Conservation (phyloP, 30 jellyfish, hydroid and myxozoan species). For the Pelagia noctiluca region DNA sequence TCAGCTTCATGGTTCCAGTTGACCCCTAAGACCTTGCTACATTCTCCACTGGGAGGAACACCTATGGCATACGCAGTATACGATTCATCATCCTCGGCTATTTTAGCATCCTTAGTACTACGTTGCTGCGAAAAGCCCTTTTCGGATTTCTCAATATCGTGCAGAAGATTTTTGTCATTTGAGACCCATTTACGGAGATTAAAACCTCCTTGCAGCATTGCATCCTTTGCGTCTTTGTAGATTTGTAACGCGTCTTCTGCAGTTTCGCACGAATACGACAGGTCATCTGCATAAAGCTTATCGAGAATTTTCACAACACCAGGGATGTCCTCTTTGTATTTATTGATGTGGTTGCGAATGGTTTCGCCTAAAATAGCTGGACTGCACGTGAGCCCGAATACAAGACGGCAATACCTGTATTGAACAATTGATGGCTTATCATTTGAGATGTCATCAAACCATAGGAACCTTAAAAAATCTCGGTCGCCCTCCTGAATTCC, state of each 20-base stretch:
- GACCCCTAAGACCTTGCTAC: constrained; percentile 18
- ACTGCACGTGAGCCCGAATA: constrained; percentile 40
- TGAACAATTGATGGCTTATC: constrained; percentile 33
- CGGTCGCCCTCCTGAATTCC: constrained; percentile 31
- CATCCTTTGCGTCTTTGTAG: constrained; percentile 1
- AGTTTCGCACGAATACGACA: constrained; percentile 8
- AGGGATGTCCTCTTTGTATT: constrained; percentile 12
- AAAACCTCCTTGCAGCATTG: constrained; percentile 56
- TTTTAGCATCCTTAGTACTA: not conserved
- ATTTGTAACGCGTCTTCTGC: constrained; percentile 25
- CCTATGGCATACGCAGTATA: constrained; percentile 17
- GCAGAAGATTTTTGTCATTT: constrained; percentile 5
- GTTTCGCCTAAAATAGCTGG: constrained; percentile 44
- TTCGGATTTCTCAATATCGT: constrained; percentile 10
- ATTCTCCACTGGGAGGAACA: not conserved
- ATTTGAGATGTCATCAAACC: constrained; percentile 19
- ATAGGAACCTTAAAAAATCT: constrained; percentile 35
- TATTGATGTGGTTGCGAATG: not conserved
- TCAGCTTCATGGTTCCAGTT: no score
- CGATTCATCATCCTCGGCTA: constrained; percentile 26
- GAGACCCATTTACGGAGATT: constrained; percentile 38
- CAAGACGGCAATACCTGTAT: constrained; percentile 16
- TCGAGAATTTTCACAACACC: constrained; percentile 22
- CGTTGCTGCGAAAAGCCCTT: not conserved
- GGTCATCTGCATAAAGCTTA: constrained; percentile 40